These are phyloP conservation scores for Cavia porcellus DNA, from an alignment of 2,113 vertebrate species.

Conservation along the genomic window DNA sequence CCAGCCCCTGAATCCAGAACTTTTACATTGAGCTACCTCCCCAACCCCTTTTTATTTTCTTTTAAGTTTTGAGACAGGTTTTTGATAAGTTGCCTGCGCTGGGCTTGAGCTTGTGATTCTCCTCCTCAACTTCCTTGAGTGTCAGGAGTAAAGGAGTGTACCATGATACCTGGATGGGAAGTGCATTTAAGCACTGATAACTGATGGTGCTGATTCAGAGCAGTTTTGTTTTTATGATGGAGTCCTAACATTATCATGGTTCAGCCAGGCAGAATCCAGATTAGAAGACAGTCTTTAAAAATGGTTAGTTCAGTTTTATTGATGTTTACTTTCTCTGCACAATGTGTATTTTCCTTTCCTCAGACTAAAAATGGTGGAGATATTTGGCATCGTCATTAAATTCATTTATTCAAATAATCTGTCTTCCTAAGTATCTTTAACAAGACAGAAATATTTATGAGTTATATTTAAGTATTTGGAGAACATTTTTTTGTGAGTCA, in stretches of 20 bases:
- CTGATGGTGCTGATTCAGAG: not conserved
- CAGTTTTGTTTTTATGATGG: conserved; percentile 8
- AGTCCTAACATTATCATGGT: not conserved
- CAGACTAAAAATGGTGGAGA: not conserved
- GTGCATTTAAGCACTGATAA: not conserved
- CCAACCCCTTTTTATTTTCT: not conserved
- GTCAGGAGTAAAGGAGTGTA: not conserved
- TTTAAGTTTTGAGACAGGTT: not conserved
- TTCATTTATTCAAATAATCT: conserved; percentile 60
- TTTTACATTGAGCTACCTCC: not conserved
- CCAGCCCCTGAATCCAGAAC: too few species aligned
- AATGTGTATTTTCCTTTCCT: conserved; percentile 53
- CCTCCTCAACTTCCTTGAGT: not conserved
- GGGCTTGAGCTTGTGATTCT: not conserved
- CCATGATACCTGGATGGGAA: not conserved
- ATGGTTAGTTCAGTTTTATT: not conserved
- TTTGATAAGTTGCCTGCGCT: not conserved
- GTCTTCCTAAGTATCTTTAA: conserved; percentile 15
- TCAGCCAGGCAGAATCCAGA: not conserved
- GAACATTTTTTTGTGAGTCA: conserved; percentile 38
- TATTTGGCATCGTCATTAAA: conserved; percentile 40
- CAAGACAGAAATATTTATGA: conserved; percentile 59
- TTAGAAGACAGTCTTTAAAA: not conserved
- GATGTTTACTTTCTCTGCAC: conserved; percentile 13
- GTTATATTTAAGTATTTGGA: conserved; percentile 44